Percentiles rank a stretch among this genome's conserved stretches.
phyloP scores from a whole-genome alignment of 2,888 invertebrate species.

The Luperina nickerlii region DNA sequence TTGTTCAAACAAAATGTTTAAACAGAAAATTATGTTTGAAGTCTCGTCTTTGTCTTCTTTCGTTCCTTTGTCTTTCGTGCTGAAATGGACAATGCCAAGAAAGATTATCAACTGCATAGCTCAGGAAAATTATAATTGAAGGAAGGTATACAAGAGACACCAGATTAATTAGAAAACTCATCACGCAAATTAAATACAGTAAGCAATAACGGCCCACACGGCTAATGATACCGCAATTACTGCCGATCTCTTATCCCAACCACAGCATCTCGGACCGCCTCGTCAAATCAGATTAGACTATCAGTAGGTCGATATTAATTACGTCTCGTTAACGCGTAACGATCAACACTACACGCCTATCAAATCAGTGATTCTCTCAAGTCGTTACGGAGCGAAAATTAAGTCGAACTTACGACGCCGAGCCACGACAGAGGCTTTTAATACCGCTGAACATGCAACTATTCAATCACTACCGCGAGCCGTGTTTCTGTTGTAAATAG shows the following conservation, averaged over 20 bases:
- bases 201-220: slow-evolving; percentile 19
- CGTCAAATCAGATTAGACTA: slow-evolving; percentile 53
- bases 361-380: slow-evolving; percentile 75
- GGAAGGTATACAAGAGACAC: not conserved
- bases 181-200: slow-evolving; percentile 6
- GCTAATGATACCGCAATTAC: slow-evolving; percentile 40
- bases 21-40: slow-evolving; percentile 10
- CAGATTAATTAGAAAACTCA: slow-evolving; percentile 7
- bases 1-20: slow-evolving; percentile 3
- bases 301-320: slow-evolving; percentile 60
- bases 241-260: slow-evolving; percentile 30
- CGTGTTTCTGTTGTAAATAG: slow-evolving; percentile 72
- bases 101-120: not conserved
- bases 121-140: not conserved
- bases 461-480: slow-evolving; percentile 79
- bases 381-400: slow-evolving; percentile 82
- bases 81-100: slow-evolving; percentile 7
- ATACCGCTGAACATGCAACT: slow-evolving; percentile 84
- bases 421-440: slow-evolving; percentile 79
- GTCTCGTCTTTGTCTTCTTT: slow-evolving; percentile 4
- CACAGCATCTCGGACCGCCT: slow-evolving; percentile 33
- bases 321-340: slow-evolving; percentile 69
- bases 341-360: slow-evolving; percentile 76
- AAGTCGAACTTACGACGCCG: slow-evolving; percentile 79
- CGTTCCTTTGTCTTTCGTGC: not conserved